Evolutionary conservation across 2,888 invertebrate genomes (phyloP), one percentile per base, ranked within the genome.

Genomic region (Platycheirus albimanus): DNA sequence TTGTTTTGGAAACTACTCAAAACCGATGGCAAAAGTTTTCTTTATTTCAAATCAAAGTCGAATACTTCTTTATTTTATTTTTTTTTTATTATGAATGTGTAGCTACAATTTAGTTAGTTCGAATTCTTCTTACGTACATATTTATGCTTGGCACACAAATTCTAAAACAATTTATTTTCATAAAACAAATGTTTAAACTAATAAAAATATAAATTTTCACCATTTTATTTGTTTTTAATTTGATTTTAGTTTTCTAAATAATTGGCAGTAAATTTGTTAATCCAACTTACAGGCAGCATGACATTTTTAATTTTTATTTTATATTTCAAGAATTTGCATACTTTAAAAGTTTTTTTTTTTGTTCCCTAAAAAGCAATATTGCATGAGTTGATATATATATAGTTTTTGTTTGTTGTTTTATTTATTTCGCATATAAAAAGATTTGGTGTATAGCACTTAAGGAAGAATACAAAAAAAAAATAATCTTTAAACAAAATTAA

Each of bases 381-480:
- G n/a, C 38, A 41, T 41, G n/a, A 13, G 1, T 24, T 47, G n/a
- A n/a, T n/a, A n/a, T n/a, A n/a, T n/a, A 24, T 47, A 1, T 47
- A 2, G 8, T 45, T 43, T 43, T 49, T 30, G 8, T 20, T 56
- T 20, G 7, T 58, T 28, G 4, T 45, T 61, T 28, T 33, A 45
- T 45, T 51, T 15, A 36, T 19, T 51, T 33, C 20, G 54, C 52
- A 30, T 28, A 67, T 11, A 43, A 52, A 30, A 54, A 20, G 41
- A 63, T 83, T 83, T 83, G 83, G 83, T 83, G 83, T 83, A 83
- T 83, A 83, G 83, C 83, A 83, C 83, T 78, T 83, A 78, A 78
- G 78, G 77, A 78, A 83, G 81, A 83, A 83, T 83, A 61, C 49
- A 63, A 74, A 77, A 70, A 70, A 64, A n/a, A n/a, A n/a, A n/a